A percentile compares a stretch with the other conserved stretches of the same genome.
These are phyloP conservation scores for Desmodus rotundus DNA, from an alignment of 2,113 vertebrate genomes.

Conservation along the genomic window DNA sequence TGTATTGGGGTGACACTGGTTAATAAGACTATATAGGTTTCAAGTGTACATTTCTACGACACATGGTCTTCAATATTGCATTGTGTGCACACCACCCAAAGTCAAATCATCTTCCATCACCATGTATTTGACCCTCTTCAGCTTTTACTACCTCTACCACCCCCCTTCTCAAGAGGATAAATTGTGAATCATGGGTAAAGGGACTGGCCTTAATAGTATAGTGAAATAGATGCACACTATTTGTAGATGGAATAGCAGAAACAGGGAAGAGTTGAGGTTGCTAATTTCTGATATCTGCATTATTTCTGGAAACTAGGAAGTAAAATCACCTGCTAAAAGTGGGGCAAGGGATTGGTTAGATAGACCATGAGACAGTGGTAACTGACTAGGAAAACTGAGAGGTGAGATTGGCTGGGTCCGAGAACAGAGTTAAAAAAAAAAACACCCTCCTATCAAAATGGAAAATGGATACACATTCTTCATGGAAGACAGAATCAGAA, in stretches of 20 bases:
- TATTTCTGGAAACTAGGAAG: slow-evolving; percentile 25
- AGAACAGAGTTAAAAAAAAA: not conserved
- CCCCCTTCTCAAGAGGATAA: not conserved
- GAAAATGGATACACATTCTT: not conserved
- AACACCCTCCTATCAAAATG: not conserved
- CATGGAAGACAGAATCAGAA: not conserved
- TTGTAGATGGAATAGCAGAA: not conserved
- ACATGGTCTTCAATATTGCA: not conserved
- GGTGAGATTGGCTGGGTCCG: not conserved
- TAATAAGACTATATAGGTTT: not conserved
- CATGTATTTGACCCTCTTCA: not conserved
- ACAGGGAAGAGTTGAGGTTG: not conserved
- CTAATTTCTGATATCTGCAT: not conserved
- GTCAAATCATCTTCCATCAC: not conserved
- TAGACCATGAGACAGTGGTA: not conserved
- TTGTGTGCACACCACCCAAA: not conserved
- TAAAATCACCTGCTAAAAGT: not conserved
- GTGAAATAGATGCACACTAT: not conserved
- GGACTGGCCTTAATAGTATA: not conserved
- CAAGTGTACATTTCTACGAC: not conserved
- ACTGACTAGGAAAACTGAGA: not conserved
- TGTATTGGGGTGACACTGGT: not conserved
- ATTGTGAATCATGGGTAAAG: not conserved
- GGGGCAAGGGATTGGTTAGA: not conserved
- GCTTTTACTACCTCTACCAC: not conserved